Conservation (phyloP, 64 coral and sea anemone genomes). For the Montipora sp. region DNA sequence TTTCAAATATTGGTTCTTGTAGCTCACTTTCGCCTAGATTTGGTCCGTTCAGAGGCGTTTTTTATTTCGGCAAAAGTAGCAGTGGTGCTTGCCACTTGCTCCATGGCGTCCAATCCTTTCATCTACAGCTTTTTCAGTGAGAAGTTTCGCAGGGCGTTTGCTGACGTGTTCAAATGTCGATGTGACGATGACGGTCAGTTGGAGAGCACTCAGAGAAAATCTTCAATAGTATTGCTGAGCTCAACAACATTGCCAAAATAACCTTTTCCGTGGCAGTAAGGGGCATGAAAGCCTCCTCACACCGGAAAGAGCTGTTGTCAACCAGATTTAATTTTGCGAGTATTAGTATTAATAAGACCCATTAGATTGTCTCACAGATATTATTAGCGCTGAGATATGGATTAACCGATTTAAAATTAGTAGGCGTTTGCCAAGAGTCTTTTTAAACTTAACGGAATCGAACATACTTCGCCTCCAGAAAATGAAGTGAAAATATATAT, state of each 20-base stretch:
- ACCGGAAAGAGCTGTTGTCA: too few species aligned
- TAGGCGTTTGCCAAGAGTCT: too few species aligned
- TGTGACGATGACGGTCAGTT: constrained; percentile 26
- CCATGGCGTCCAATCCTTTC: constrained; percentile 83
- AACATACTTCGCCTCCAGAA: too few species aligned
- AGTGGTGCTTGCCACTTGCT: constrained; percentile 43
- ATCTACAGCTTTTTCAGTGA: constrained; percentile 94
- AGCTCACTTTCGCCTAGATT: not conserved
- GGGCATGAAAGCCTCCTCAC: not conserved
- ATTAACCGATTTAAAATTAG: too few species aligned
- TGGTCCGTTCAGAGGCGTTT: not conserved
- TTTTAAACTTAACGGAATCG: too few species aligned
- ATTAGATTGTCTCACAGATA: too few species aligned
- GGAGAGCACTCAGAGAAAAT: not conserved
- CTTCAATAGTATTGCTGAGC: constrained; percentile 13
- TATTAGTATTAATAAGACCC: too few species aligned
- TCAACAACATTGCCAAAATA: constrained; percentile 8
- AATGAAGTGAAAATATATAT: too few species aligned
- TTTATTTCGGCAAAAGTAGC: not conserved
- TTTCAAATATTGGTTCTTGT: constrained; percentile 63
- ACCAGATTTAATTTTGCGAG: not conserved
- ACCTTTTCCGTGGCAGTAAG: not conserved
- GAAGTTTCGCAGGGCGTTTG: constrained; percentile 85
- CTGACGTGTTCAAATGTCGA: constrained; percentile 67
- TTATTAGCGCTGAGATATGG: too few species aligned